Conservation (phyloP, 1,140 invertebrate genomes). For the Polypedilum pembai region DNA sequence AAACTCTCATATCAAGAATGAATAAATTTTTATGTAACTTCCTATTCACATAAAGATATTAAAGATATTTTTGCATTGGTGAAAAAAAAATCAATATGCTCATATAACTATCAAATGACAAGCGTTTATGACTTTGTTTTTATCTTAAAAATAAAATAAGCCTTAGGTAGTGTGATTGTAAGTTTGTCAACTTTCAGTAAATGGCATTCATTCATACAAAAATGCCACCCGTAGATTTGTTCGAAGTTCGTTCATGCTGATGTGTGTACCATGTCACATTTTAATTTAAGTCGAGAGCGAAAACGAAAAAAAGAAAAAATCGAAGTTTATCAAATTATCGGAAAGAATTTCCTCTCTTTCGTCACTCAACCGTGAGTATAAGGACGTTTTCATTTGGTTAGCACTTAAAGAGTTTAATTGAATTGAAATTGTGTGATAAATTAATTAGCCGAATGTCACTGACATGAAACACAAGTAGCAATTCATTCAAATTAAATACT, state of each 20-base stretch:
- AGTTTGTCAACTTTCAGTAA: not conserved
- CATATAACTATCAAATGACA: too few species aligned
- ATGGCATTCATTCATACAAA: not conserved
- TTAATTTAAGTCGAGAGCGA: not conserved
- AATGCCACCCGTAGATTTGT: not conserved
- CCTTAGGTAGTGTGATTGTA: too few species aligned
- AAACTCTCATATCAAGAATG: too few species aligned
- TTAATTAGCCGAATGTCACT: too few species aligned
- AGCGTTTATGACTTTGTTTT: too few species aligned
- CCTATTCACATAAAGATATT: too few species aligned
- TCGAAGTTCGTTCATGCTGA: constrained; percentile 2
- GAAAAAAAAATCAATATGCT: too few species aligned
- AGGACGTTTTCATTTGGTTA: not conserved
- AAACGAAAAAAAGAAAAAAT: not conserved
- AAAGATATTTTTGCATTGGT: too few species aligned
- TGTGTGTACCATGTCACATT: not conserved
- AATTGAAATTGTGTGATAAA: too few species aligned
- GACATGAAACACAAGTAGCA: too few species aligned
- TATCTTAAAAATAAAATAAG: too few species aligned
- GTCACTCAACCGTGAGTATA: not conserved
- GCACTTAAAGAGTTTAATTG: not conserved
- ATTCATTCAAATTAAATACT: not conserved
- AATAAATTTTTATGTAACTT: too few species aligned
- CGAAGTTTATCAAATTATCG: not conserved
- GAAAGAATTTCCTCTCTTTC: not conserved